A percentile compares a stretch with the other conserved stretches of the same genome.
Evolutionary conservation across 2,113 vertebrate species (phyloP).

Genomic region (Callipepla californica): DNA sequence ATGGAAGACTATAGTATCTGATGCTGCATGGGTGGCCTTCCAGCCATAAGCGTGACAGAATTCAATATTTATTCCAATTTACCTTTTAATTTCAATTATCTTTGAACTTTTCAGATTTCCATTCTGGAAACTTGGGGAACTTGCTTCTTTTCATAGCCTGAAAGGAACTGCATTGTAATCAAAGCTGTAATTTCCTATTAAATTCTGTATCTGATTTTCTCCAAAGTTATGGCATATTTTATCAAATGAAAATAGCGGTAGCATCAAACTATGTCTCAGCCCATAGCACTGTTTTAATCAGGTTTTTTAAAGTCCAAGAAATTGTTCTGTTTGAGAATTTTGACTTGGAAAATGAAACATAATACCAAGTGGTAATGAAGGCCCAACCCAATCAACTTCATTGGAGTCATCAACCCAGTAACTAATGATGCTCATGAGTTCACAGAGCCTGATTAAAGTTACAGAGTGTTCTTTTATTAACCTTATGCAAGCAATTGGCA

Average conservation of each 20-base stretch:
- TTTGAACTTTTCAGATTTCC: conserved; percentile 32
- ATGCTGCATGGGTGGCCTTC: neutral
- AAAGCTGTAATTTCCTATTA: conserved; percentile 33
- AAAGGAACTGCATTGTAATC: conserved; percentile 28
- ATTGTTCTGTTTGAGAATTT: conserved; percentile 63
- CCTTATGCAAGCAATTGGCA: conserved; percentile 37
- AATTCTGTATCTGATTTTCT: conserved; percentile 28
- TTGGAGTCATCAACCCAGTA: conserved; percentile 51
- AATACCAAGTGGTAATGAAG: conserved; percentile 55
- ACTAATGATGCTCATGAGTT: conserved; percentile 56
- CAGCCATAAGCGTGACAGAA: neutral
- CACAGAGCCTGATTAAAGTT: conserved; percentile 57
- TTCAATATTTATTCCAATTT: conserved; percentile 15
- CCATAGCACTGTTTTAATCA: conserved; percentile 60
- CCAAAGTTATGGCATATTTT: conserved; percentile 44
- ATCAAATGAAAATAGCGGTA: conserved; percentile 46
- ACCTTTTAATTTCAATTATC: conserved; percentile 28
- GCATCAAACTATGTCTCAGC: conserved; percentile 36
- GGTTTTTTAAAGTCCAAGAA: conserved; percentile 38
- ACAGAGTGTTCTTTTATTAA: conserved; percentile 60
- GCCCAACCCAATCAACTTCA: conserved; percentile 58
- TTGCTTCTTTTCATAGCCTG: conserved; percentile 18
- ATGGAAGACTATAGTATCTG: neutral
- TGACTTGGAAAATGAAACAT: conserved; percentile 57
- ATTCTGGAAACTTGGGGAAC: conserved; percentile 11